Conservation (phyloP, 2,888 invertebrate species). For the Pharmacophagus antenor region DNA sequence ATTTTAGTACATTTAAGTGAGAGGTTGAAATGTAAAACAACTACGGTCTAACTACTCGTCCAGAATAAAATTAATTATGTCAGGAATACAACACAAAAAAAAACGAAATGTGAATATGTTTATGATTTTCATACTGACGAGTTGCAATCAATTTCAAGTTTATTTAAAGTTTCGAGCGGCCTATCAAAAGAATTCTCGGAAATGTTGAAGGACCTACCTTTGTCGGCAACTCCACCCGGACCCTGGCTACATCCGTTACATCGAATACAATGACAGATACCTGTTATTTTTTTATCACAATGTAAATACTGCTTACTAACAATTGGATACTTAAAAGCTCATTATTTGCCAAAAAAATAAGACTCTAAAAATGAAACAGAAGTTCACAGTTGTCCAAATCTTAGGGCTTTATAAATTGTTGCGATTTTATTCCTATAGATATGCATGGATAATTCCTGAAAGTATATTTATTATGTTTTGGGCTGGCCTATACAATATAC, state of each 20-base stretch:
- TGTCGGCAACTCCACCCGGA: constrained; percentile 12
- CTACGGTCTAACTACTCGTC: too few relatives aligned
- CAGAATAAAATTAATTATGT: background rate
- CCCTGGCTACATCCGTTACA: constrained; percentile 1
- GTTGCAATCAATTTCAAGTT: background rate
- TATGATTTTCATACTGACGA: background rate
- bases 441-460: too few relatives aligned
- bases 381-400: too few relatives aligned
- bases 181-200: constrained; percentile 17
- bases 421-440: too few relatives aligned
- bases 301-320: background rate
- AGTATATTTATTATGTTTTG: too few relatives aligned
- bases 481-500: too few relatives aligned
- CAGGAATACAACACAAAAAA: background rate
- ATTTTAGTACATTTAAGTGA: too few relatives aligned
- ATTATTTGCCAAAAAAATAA: too few relatives aligned
- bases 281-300: constrained; percentile 1
- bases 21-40: too few relatives aligned
- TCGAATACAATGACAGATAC: background rate
- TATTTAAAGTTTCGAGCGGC: constrained; percentile 3
- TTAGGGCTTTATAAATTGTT: too few relatives aligned
- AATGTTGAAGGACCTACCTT: constrained; percentile 11
- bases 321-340: background rate
- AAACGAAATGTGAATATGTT: background rate
- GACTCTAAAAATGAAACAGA: too few relatives aligned